phyloP scores from a whole-genome alignment of 2,888 invertebrate species.

The Schizaphis graminum region DNA sequence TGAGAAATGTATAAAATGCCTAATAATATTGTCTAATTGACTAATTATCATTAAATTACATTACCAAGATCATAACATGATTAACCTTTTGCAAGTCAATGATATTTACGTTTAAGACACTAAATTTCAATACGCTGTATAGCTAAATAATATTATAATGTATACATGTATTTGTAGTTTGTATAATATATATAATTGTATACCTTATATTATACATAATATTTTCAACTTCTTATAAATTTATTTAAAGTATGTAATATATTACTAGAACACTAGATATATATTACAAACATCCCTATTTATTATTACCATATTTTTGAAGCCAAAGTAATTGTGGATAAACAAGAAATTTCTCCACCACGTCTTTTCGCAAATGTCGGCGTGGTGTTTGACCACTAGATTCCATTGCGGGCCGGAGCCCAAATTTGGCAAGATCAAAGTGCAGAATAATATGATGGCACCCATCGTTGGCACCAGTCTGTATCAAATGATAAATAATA shows the following conservation, averaged over 20 bases:
- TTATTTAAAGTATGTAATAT: neutral
- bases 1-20: neutral
- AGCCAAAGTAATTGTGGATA: conserved; percentile 76
- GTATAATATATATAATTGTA: no score
- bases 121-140: no score
- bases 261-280: neutral
- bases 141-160: no score
- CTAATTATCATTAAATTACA: neutral
- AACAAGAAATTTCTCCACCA: conserved; percentile 77
- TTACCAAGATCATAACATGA: neutral
- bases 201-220: no score
- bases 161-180: no score
- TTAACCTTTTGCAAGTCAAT: neutral
- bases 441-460: conserved; percentile 75
- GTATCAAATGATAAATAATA: conserved; percentile 58
- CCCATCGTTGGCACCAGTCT: conserved; percentile 74
- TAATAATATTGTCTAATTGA: neutral
- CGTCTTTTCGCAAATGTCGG: conserved; percentile 74
- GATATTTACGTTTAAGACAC: no score
- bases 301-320: conserved; percentile 74
- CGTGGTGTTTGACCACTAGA: conserved; percentile 74
- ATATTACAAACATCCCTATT: neutral
- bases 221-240: neutral
- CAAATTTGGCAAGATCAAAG: conserved; percentile 74
- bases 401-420: conserved; percentile 76